These are phyloP conservation scores for Isotomurus palustris DNA, from an alignment of 2,888 invertebrate species.

Conservation along the genomic window DNA sequence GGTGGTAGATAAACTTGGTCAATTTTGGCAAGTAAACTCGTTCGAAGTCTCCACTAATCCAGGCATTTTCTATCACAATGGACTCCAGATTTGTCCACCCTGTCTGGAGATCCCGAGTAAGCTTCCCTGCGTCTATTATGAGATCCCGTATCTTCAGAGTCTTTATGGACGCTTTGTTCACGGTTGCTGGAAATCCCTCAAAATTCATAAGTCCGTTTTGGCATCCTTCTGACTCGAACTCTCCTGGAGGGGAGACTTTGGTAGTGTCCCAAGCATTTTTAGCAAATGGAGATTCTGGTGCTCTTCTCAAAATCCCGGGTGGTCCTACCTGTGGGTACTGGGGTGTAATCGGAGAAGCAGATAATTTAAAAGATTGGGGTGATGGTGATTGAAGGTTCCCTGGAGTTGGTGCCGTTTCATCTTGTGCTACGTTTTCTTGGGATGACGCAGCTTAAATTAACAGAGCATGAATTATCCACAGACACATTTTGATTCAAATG, in stretches of 20 bases:
- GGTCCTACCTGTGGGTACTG: too few relatives aligned
- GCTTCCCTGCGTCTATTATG: slow-evolving; percentile 12
- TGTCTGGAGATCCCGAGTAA: background rate
- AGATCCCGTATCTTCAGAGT: slow-evolving; percentile 7
- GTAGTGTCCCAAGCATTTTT: background rate
- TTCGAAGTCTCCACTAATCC: slow-evolving; percentile 16
- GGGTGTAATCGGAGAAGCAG: too few relatives aligned
- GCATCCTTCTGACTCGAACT: slow-evolving; percentile 15
- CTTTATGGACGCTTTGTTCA: background rate
- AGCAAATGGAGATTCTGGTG: background rate
- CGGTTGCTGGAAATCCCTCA: slow-evolving; percentile 13
- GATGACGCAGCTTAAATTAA: background rate
- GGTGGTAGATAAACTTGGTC: slow-evolving; percentile 19
- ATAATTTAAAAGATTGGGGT: too few relatives aligned
- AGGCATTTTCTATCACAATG: slow-evolving; percentile 19
- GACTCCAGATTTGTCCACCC: slow-evolving; percentile 16
- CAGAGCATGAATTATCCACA: background rate
- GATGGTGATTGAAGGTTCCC: background rate
- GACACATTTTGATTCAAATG: background rate
- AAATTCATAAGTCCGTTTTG: slow-evolving; percentile 17
- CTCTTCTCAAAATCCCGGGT: background rate
- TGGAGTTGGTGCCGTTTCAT: background rate
- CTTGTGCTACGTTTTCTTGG: background rate
- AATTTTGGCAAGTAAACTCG: slow-evolving; percentile 13
- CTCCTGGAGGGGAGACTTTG: slow-evolving; percentile 4